Evolutionary conservation across 2,797 vertebrate species (phyloP).

Genomic region (Novumbra hubbsi): DNA sequence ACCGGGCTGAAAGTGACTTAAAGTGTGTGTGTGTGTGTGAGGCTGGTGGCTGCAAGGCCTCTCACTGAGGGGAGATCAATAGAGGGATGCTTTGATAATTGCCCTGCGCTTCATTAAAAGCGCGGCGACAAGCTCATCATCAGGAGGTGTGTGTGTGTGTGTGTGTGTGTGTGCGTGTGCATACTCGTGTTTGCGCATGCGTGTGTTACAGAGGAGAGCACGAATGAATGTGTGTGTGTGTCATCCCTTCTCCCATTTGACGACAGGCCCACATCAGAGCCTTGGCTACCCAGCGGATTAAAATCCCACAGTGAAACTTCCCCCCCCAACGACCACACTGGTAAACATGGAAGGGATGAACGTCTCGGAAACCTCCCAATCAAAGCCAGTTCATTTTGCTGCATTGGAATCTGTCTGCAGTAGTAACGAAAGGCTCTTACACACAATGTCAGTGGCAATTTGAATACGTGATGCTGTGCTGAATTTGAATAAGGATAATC

Average conservation of each 20-base stretch:
- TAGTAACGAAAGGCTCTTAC: conserved; percentile 37
- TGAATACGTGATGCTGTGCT: conserved; percentile 50
- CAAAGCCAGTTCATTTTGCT: conserved; percentile 70
- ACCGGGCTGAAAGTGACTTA: conserved; percentile 38
- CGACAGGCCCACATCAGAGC: conserved; percentile 40
- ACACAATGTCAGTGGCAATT: conserved; percentile 52
- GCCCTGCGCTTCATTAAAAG: conserved; percentile 57
- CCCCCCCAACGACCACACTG: conserved; percentile 14
- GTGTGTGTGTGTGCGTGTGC: neutral
- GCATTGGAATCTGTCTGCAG: conserved; percentile 54
- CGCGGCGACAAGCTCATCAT: conserved; percentile 5
- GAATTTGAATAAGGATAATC: conserved; percentile 37
- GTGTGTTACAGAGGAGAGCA: neutral
- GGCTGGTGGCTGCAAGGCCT: conserved; percentile 8
- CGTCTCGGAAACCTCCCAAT: conserved; percentile 41
- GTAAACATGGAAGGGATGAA: conserved; percentile 65
- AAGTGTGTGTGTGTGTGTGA: conserved; percentile 15
- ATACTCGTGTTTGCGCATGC: neutral
- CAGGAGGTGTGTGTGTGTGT: neutral
- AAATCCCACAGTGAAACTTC: conserved; percentile 40
- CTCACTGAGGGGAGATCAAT: conserved; percentile 42
- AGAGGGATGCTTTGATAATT: conserved; percentile 50
- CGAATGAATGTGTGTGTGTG: neutral
- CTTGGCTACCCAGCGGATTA: conserved; percentile 42
- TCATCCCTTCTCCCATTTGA: conserved; percentile 13